Evolutionary conservation across 2,888 invertebrate species (phyloP), one percentile per base, ranked within the genome.

Genomic region (Lasioglossum malachurum): DNA sequence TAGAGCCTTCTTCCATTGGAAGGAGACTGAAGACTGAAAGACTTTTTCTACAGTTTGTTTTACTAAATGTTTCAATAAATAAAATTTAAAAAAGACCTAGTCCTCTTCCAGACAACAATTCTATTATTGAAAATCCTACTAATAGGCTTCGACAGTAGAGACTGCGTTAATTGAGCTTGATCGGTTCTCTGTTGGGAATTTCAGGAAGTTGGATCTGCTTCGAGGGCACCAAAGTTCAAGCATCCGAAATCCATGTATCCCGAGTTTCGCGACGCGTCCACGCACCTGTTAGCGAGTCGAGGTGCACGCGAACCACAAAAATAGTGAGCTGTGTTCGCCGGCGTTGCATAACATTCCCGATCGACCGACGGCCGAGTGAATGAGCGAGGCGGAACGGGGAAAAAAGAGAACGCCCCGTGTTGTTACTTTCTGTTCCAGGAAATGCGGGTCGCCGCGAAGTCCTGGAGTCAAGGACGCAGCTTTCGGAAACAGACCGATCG

Each of bases 321-420:
- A 87, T 84, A 82, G 80, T 78, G 57, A 10, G 38, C 49, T 53
- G 38, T 53, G 76, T 87, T 77, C 73, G 75, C 80, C 72, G 57
- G 44, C 69, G 23, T 80, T 87, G 82, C 79, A 60, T 80, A 82
- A 85, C 69, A 46, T 27, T 16, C 53, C 27, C 23, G 76, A 74
- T 80, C 78, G 78, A 78, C 19, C 49, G n/a, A 23, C 35, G 60
- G 23, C 46, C 53, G 60, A 64, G 53, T 67, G 60, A 83, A 83
- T 60, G 84, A 75, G 44, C 72, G 60, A 2, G 5, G 16, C 35
- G 27, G 23, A 41, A n/a, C 31, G 10, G 46, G 35, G 14, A 1
- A 5, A 41, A 46, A 19, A 16, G 57, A 12, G 7, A 44, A 60
- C 53, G 53, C 23, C 8, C 53, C 57, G 12, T 19, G 41, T 27